Evolutionary conservation across 2,113 vertebrate genomes (phyloP).

Genomic region (Catharus fuscescens): DNA sequence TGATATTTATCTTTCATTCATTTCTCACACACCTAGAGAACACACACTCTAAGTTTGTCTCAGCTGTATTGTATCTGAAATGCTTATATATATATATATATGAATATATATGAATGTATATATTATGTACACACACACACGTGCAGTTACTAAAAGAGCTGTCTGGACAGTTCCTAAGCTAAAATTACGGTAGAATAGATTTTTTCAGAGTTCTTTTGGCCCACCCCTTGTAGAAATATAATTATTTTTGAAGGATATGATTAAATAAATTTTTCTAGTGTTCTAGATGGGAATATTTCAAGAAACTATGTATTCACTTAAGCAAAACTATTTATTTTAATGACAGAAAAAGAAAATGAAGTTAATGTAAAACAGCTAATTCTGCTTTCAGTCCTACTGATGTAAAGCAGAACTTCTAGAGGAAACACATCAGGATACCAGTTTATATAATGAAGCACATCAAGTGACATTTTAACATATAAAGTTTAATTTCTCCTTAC

Average conservation of each 20-base stretch:
- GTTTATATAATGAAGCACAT: constrained; percentile 13
- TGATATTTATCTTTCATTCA: not conserved
- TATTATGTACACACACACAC: not conserved
- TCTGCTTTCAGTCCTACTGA: not conserved
- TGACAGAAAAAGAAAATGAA: not conserved
- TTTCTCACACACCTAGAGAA: not conserved
- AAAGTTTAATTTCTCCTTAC: constrained; percentile 46
- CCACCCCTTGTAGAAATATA: not conserved
- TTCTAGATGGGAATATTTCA: not conserved
- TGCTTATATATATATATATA: not conserved
- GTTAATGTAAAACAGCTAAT: not conserved
- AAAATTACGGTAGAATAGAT: not conserved
- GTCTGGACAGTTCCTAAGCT: not conserved
- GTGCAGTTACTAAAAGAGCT: not conserved
- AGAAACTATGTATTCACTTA: not conserved
- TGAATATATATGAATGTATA: not conserved
- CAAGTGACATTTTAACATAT: not conserved
- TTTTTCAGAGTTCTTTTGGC: not conserved
- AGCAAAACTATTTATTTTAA: not conserved
- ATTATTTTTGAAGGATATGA: not conserved
- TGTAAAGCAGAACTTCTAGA: not conserved
- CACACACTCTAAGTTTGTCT: not conserved
- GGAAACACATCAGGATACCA: not conserved
- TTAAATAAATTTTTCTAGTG: not conserved
- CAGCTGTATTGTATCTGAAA: not conserved